A percentile compares a stretch with the other conserved stretches of the same genome.
Evolutionary conservation across 1,140 invertebrate genomes (phyloP).

Genomic region (Thaumetopoea pityocampa): DNA sequence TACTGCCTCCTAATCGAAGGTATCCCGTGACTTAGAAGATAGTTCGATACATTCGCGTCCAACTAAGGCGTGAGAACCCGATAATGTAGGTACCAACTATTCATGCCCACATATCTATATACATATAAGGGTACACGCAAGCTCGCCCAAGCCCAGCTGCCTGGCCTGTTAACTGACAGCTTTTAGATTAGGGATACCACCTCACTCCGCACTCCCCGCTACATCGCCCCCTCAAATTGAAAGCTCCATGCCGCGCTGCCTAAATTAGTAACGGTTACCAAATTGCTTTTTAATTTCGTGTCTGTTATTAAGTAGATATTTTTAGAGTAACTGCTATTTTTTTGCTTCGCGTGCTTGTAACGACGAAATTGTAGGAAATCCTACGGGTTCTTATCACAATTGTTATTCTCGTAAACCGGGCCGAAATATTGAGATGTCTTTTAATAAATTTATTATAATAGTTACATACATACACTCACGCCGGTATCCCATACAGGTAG

Average conservation of each 20-base stretch:
- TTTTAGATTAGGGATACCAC: conserved; percentile 60
- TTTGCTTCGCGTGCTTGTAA: conserved; percentile 4
- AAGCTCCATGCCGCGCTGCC: conserved; percentile 44
- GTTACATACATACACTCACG: conserved; percentile 6
- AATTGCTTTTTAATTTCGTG: conserved; percentile 71
- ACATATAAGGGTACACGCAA: conserved; percentile 41
- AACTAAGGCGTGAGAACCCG: neutral
- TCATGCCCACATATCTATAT: conserved; percentile 17
- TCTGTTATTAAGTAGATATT: conserved; percentile 50
- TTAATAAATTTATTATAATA: conserved; percentile 12
- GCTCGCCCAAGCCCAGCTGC: conserved; percentile 43
- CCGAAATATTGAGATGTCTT: neutral
- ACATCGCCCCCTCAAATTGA: conserved; percentile 59
- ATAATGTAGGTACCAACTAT: conserved; percentile 4
- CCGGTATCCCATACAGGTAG: too few relatives aligned
- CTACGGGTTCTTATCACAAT: neutral
- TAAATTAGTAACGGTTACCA: conserved; percentile 72
- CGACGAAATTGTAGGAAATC: conserved; percentile 7
- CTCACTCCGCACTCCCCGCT: conserved; percentile 22
- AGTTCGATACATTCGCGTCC: conserved; percentile 9
- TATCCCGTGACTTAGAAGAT: too few relatives aligned
- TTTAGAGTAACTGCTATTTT: conserved; percentile 19
- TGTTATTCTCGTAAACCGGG: neutral
- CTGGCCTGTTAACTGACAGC: conserved; percentile 58
- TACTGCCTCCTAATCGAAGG: too few relatives aligned